phyloP scores from a whole-genome alignment of 1,140 invertebrate genomes.

The Homalodisca vitripennis region DNA sequence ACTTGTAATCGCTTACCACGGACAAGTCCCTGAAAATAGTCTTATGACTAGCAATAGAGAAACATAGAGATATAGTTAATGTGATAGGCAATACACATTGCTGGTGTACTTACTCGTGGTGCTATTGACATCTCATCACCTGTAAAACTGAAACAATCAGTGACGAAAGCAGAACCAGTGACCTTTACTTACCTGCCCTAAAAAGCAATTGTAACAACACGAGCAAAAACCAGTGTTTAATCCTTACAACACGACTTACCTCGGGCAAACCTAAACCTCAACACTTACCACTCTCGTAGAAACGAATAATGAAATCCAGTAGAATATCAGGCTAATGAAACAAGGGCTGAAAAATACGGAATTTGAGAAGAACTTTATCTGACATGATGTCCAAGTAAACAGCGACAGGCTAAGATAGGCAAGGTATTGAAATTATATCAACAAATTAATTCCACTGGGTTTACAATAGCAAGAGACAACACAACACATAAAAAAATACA shows the following conservation, averaged over 20 bases:
- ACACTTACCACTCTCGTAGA: slow-evolving; percentile 2
- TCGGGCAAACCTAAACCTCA: not conserved
- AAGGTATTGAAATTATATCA: no score
- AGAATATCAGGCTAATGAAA: not conserved
- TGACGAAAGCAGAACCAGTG: not conserved
- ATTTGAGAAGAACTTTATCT: no score
- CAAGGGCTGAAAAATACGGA: not conserved
- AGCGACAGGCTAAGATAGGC: no score
- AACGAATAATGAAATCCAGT: no score
- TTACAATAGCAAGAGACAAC: no score
- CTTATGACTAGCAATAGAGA: not conserved
- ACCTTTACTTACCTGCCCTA: slow-evolving; percentile 1
- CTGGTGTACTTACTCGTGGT: not conserved
- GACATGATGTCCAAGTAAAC: no score
- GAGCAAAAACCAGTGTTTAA: no score
- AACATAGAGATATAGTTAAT: not conserved
- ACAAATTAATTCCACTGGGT: no score
- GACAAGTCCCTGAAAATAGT: slow-evolving; percentile 11
- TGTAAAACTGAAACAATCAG: slow-evolving; percentile 14
- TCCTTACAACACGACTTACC: no score
- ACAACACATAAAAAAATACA: no score
- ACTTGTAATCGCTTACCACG: slow-evolving; percentile 14
- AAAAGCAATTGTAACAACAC: not conserved
- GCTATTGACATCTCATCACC: not conserved
- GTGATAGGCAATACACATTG: not conserved